phyloP scores from a whole-genome alignment of 2,888 invertebrate genomes.

The Andrena fulva region DNA sequence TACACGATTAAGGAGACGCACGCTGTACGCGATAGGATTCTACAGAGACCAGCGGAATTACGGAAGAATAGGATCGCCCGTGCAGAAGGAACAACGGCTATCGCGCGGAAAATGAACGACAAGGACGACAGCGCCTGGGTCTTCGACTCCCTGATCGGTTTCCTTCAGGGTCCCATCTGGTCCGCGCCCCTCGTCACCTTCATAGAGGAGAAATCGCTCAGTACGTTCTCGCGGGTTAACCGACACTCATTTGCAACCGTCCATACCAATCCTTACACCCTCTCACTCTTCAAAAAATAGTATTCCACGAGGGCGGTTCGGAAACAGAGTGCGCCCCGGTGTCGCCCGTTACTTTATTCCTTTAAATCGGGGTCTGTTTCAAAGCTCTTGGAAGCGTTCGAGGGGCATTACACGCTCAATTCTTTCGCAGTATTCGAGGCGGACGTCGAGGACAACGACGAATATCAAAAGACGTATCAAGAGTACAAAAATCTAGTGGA shows the following conservation, averaged over 20 bases:
- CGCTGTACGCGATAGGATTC: background rate
- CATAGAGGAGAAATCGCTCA: constrained; percentile 96
- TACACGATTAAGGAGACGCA: constrained; percentile 40
- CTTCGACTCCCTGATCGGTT: constrained; percentile 95
- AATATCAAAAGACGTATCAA: constrained; percentile 92
- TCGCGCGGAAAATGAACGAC: constrained; percentile 70
- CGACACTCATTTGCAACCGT: too few species aligned
- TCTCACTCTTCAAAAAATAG: constrained; percentile 20
- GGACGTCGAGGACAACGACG: constrained; percentile 89
- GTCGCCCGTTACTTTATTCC: too few species aligned
- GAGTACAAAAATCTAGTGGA: constrained; percentile 97
- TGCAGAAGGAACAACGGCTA: background rate
- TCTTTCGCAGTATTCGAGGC: constrained; percentile 93
- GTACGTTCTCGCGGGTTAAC: constrained; percentile 86
- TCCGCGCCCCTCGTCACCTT: constrained; percentile 96
- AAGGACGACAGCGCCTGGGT: constrained; percentile 93
- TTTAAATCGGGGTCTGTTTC: too few species aligned
- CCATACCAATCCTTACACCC: too few species aligned
- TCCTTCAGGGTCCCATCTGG: constrained; percentile 96
- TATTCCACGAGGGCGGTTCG: background rate
- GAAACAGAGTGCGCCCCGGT: background rate
- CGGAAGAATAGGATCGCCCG: background rate
- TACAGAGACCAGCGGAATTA: background rate
- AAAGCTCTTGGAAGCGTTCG: too few species aligned
- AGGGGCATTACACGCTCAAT: background rate